Evolutionary conservation across 2,797 vertebrate species (phyloP), one percentile per base, ranked within the genome.

Genomic region (Cryptoprocta ferox): DNA sequence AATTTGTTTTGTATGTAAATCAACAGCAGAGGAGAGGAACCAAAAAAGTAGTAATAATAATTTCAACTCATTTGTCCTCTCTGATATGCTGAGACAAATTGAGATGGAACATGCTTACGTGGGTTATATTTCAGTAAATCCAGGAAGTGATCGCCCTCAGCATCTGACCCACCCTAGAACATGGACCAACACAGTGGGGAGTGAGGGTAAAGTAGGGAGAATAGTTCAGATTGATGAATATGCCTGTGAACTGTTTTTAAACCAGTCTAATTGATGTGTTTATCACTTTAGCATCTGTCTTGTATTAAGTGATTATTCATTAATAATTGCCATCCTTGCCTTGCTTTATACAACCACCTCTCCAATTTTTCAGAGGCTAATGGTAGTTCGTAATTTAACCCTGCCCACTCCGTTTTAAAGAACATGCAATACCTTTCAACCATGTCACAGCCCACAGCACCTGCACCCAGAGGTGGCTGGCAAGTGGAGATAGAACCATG

Each of bases 1-100:
- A 32, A 92, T 89, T 97, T 91, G 79, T 97, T 97, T 95, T 59
- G 79, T 81, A 87, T 93, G 48, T 82, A 98, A 98, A 98, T 89
- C 75, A 96, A 87, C 21, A 86, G 73, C 89, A 96, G 71, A 94
- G 21, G 42, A 93, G 37, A 91, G 6, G 84, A 97, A 98, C n/a
- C 14, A 89, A 50, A 82, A 87, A 94, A 81, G 59, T 68, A 92
- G 71, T 92, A 90, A 84, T 68, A 89, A 94, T 82, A 97, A 97
- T 94, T 97, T 97, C 87, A 93, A 88, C 89, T 96, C 89, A 59
- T 95, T 90, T 92, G 81, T 73, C 45, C 35, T 84, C 76, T 98
- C 79, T 89, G 85, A 97, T 73, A 94, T 63, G 78, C 85, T 50
- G 83, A 96, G 91, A 83, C 37, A 95, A 96, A 82, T 35, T 50